Base-by-base conservation (phyloP, 2,113 vertebrate species). In the Mustelus asterias region DNA sequence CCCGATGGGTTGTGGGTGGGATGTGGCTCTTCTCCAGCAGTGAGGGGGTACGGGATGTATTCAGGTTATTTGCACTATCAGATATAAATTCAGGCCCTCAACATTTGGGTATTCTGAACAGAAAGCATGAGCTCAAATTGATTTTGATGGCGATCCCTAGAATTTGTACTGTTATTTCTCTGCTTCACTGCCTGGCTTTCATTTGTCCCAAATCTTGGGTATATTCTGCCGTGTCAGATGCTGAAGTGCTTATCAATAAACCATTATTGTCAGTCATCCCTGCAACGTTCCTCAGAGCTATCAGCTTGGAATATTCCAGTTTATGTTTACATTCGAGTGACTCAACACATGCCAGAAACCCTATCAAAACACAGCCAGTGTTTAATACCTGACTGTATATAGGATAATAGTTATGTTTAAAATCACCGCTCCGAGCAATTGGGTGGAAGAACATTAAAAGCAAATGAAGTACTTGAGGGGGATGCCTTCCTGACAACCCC, bases 401-500 rank as follows among this genome's bases (percentile, higher is more conserved):
- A 33, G 24, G 48, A 7, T 95, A 76, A 95, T 95, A 54, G 94
- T 54, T n/a, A 26, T 54, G 18, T 95, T 95, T 54, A 54, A 72
- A 72, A 70, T 95, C 94, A 95, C 29, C 13, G 41, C 94, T 72
- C 11, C 26, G 65, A 95, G 67, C 67, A 33, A 95, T 41, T 72
- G 44, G 48, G 9, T 76, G 69, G 69, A 94, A 76, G 65, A 72
- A 72, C 69, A 72, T 95, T 48, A 95, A 95, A 95, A 72, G 63
- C 54, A 72, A 95, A 70, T 93, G 89, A 67, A 37, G 63, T 93
- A 54, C 94, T 95, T 95, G 9, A 44, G 41, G 29, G 29, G 94
- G 94, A 76, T 72, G 48, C 94, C 44, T 94, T 94, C n/a, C 20
- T 94, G 92, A 69, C 65, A 94, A 94, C 65, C 29, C 94, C 22